phyloP scores from a whole-genome alignment of 1,140 invertebrate genomes.

The Notospermus geniculatus region DNA sequence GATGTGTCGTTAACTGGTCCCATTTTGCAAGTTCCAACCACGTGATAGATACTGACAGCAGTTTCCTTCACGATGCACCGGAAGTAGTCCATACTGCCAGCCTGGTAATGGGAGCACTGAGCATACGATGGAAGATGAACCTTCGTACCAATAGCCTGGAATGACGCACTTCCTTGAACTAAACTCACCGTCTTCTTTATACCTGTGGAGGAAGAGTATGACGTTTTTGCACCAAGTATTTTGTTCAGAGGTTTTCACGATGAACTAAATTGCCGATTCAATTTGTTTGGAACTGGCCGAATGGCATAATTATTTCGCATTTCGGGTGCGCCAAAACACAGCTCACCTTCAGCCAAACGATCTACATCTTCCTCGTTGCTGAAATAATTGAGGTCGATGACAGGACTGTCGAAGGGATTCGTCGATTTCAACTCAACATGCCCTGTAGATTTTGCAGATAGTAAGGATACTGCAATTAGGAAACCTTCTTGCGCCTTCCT shows the following conservation, averaged over 20 bases:
- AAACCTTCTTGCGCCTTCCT: constrained; percentile 2
- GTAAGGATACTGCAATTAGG: not conserved
- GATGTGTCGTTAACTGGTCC: constrained; percentile 67
- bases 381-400: constrained; percentile 3
- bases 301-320: constrained; percentile 2
- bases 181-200: constrained; percentile 5
- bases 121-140: not conserved
- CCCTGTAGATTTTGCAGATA: not conserved
- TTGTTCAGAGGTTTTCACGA: not conserved
- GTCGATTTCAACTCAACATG: not conserved
- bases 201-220: not conserved
- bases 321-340: not conserved
- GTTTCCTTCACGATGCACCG: not conserved
- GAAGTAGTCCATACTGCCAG: not conserved
- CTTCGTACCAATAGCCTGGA: not conserved
- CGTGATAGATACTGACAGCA: constrained; percentile 65
- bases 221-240: not conserved
- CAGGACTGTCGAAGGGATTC: not conserved
- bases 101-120: not conserved
- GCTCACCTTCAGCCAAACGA: constrained; percentile 1
- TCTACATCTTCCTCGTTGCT: not conserved
- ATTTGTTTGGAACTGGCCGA: not conserved
- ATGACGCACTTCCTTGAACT: not conserved
- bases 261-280: not conserved
- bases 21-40: constrained; percentile 70